Conservation (phyloP, 1,140 invertebrate genomes). For the Lordiphosa mommai region DNA sequence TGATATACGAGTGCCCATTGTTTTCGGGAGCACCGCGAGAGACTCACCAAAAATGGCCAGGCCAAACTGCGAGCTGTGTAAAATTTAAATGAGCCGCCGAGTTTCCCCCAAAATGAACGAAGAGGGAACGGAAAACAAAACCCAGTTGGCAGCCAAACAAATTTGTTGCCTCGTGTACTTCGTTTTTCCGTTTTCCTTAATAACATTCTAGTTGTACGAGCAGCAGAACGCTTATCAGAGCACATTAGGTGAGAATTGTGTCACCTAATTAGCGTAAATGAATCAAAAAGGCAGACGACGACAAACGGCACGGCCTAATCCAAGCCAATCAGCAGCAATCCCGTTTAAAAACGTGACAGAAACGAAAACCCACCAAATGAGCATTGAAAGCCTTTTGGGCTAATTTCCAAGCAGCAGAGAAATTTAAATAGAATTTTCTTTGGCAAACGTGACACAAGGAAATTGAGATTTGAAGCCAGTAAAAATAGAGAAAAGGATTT, state of each 20-base stretch:
- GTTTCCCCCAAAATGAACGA: conserved; percentile 19
- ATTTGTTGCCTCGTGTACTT: conserved; percentile 49
- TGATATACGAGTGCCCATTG: conserved; percentile 75
- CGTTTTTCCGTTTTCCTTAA: conserved; percentile 27
- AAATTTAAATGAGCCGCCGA: conserved; percentile 71
- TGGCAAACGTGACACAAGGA: conserved; percentile 50
- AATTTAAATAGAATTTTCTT: conserved; percentile 48
- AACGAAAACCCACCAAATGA: conserved; percentile 39
- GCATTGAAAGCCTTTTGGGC: conserved; percentile 52
- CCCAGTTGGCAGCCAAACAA: conserved; percentile 44
- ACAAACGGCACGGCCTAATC: conserved; percentile 35
- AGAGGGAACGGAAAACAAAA: background rate
- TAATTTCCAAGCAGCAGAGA: conserved; percentile 35
- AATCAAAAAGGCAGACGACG: conserved; percentile 55
- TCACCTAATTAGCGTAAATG: conserved; percentile 79
- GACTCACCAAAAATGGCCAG: conserved; percentile 67
- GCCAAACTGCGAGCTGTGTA: conserved; percentile 52
- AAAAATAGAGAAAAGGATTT: background rate
- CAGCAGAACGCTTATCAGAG: conserved; percentile 66
- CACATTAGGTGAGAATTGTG: conserved; percentile 79
- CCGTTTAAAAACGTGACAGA: conserved; percentile 60
- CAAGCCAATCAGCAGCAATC: conserved; percentile 45
- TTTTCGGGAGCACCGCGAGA: conserved; percentile 54
- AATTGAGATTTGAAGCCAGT: background rate
- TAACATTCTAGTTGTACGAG: conserved; percentile 41